These are phyloP conservation scores for Drosophila suboccidentalis DNA, from an alignment of 2,888 invertebrate genomes.

Conservation along the genomic window DNA sequence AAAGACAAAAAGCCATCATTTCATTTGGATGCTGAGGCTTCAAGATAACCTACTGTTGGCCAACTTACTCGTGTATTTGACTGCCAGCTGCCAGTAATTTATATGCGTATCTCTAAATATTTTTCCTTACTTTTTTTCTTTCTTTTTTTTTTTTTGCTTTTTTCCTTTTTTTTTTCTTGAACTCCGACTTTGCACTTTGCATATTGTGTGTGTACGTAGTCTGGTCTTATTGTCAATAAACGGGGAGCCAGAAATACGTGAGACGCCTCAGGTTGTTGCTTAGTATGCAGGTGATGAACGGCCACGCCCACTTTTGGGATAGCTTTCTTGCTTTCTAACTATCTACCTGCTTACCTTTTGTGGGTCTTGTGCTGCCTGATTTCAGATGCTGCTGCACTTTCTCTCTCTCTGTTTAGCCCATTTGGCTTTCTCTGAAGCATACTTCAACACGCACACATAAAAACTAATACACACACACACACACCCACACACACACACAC, in stretches of 20 bases:
- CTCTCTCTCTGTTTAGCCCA: slow-evolving; percentile 32
- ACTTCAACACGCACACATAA: slow-evolving; percentile 60
- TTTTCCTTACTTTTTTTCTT: slow-evolving; percentile 9
- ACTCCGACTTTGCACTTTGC: slow-evolving; percentile 56
- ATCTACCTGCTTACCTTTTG: slow-evolving; percentile 4
- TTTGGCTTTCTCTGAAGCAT: slow-evolving; percentile 59
- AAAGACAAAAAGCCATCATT: slow-evolving; percentile 80
- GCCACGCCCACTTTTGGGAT: slow-evolving; percentile 20
- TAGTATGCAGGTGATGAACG: slow-evolving; percentile 69
- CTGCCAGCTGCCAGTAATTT: slow-evolving; percentile 42
- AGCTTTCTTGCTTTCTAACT: background rate
- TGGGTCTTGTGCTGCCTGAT: slow-evolving; percentile 31
- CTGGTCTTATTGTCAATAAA: slow-evolving; percentile 66
- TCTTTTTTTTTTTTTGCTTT: background rate
- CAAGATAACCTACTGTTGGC: slow-evolving; percentile 34
- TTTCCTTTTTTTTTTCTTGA: background rate
- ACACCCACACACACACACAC: slow-evolving; percentile 6
- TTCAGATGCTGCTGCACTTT: slow-evolving; percentile 72
- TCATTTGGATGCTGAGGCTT: slow-evolving; percentile 55
- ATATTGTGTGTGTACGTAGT: slow-evolving; percentile 52
- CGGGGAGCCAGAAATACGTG: slow-evolving; percentile 42
- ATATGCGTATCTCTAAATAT: slow-evolving; percentile 26
- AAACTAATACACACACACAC: slow-evolving; percentile 25
- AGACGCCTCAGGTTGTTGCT: slow-evolving; percentile 58
- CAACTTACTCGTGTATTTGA: slow-evolving; percentile 2